Evolutionary conservation across 2,797 vertebrate genomes (phyloP).

Genomic region (Sardinella longiceps): DNA sequence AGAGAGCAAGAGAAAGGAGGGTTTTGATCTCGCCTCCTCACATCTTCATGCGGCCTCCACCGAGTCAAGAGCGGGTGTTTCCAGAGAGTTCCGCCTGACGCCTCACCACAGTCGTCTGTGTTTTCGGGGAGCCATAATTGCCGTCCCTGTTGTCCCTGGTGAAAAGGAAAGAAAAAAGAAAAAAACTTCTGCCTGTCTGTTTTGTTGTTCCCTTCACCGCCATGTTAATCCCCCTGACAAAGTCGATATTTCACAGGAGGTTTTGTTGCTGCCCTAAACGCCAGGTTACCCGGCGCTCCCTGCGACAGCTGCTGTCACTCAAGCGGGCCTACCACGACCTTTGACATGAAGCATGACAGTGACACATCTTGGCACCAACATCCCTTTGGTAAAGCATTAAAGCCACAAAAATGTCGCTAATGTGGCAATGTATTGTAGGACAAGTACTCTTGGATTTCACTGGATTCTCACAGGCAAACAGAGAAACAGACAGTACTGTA

Average conservation of each 20-base stretch:
- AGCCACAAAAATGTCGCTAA: constrained; percentile 8
- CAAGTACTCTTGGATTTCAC: not conserved
- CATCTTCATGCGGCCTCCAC: constrained; percentile 52
- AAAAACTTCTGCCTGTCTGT: constrained; percentile 34
- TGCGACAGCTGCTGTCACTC: constrained; percentile 17
- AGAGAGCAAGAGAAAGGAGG: constrained; percentile 37
- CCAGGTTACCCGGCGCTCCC: constrained; percentile 9
- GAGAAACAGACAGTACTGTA: not conserved
- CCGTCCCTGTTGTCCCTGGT: constrained; percentile 27
- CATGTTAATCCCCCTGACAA: constrained; percentile 51
- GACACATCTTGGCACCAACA: constrained; percentile 16
- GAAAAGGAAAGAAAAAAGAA: not conserved
- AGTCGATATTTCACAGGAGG: constrained; percentile 43
- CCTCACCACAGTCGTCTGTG: constrained; percentile 46
- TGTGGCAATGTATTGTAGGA: constrained; percentile 1
- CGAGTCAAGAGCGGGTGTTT: constrained; percentile 48
- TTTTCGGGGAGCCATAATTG: constrained; percentile 54
- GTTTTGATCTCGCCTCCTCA: constrained; percentile 67
- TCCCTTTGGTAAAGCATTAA: not conserved
- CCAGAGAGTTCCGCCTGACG: constrained; percentile 41
- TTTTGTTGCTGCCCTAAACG: constrained; percentile 37
- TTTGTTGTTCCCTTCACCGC: constrained; percentile 51
- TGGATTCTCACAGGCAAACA: not conserved
- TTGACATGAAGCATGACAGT: constrained; percentile 16
- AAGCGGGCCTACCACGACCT: not conserved